Evolutionary conservation across 64 coral and sea anemone species (phyloP), one percentile per base, ranked within the genome.

Genomic region (Montipora capricornis): DNA sequence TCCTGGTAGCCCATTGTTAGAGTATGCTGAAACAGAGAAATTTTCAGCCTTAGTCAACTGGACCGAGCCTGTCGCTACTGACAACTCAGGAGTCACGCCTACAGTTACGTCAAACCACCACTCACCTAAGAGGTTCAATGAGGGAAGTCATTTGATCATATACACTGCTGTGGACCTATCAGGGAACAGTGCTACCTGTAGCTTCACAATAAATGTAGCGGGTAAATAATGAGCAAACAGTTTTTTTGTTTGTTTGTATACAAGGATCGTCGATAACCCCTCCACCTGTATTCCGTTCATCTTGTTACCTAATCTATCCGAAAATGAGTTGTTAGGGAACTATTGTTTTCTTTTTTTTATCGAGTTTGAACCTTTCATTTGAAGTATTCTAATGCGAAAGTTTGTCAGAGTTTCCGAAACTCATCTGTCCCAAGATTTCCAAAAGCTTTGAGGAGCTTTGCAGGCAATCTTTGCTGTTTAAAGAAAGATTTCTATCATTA

Each of bases 151-250:
- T 22, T 1, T 20, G 55, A 44, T 91, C 45, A 82, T 12, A 45
- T 91, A 82, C 78, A 74, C 20, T 73, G 89, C 78, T 17, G 89
- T 70, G 68, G 78, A 91, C 80, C 44, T 53, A 52, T 49, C 89
- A 69, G 76, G 76, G 12, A 90, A 91, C 49, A 22, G 44, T n/a
- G 80, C 79, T 53, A 82, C 49, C n/a, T 91, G 89, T 73, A 52
- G 5, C 14, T 82, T 91, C 15, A 45, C 70, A 4, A 49, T 91
- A 13, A 29, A 73, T 50, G 68, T 91, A 8, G 17, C 16, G 59
- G 89, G 89, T 91, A 82, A 26, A 15, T 1, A 37, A 37, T 37
- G 37, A 37, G 37, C 2, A 37, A 37, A 37, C 37, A 37, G 37
- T 37, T 37, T 37, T 37, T 37, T 37, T 37, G 37, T 37, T 37